Percentiles rank a stretch among this genome's conserved stretches.
phyloP scores from a whole-genome alignment of 2,888 invertebrate genomes.

The Lepetodrilus schrolli region DNA sequence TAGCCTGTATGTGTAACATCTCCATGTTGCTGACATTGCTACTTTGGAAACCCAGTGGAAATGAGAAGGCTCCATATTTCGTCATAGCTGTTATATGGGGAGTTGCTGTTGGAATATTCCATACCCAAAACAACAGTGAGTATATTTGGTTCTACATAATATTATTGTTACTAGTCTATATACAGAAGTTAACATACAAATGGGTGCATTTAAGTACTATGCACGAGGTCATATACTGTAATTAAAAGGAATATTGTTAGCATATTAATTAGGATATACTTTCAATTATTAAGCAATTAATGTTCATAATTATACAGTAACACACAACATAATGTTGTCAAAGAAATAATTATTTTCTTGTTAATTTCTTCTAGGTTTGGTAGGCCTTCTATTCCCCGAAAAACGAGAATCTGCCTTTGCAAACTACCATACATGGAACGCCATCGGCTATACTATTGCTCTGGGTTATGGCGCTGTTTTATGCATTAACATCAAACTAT shows the following conservation, averaged over 20 bases:
- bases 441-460: conserved; percentile 52
- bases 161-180: too few relatives aligned
- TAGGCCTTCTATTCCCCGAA: conserved; percentile 50
- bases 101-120: conserved; percentile 23
- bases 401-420: conserved; percentile 55
- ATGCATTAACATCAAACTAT: conserved; percentile 48
- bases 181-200: too few relatives aligned
- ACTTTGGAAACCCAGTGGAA: conserved; percentile 18
- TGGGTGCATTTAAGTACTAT: too few relatives aligned
- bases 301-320: too few relatives aligned
- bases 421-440: conserved; percentile 58
- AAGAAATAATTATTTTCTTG: too few relatives aligned
- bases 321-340: too few relatives aligned
- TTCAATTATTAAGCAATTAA: too few relatives aligned
- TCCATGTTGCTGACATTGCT: conserved; percentile 43
- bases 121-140: conserved; percentile 30
- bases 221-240: too few relatives aligned
- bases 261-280: too few relatives aligned
- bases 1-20: conserved; percentile 1
- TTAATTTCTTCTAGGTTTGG: too few relatives aligned
- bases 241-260: too few relatives aligned
- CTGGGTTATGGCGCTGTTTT: conserved; percentile 52
- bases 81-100: conserved; percentile 21
- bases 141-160: too few relatives aligned
- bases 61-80: not conserved